These are phyloP conservation scores for Autographa gamma DNA, from an alignment of 2,888 invertebrate genomes.

Conservation along the genomic window DNA sequence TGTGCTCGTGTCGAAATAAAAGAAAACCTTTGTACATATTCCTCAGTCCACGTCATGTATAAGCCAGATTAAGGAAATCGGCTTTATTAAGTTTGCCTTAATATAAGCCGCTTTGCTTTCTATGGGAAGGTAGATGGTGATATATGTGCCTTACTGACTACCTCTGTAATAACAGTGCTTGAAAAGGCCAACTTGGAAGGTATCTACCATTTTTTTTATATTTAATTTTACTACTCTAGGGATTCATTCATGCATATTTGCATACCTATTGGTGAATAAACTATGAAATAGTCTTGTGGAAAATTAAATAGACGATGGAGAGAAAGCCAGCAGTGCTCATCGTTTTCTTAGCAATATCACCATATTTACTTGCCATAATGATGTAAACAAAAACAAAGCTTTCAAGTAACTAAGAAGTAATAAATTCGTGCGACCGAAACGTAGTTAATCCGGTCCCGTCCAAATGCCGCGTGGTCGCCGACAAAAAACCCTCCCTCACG, in stretches of 20 bases:
- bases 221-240: no score
- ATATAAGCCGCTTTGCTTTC: background rate
- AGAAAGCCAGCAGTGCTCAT: no score
- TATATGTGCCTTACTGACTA: background rate
- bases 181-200: no score
- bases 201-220: no score
- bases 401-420: background rate
- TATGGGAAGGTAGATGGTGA: background rate
- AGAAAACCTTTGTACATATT: background rate
- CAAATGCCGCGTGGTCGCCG: background rate
- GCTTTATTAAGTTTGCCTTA: constrained; percentile 6
- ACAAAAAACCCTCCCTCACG: background rate
- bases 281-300: no score
- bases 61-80: constrained; percentile 3
- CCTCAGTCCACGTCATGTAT: background rate
- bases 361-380: background rate
- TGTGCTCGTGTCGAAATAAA: background rate
- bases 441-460: background rate
- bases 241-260: no score
- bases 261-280: no score
- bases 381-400: background rate
- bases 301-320: no score
- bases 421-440: background rate
- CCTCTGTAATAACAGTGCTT: background rate
- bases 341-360: background rate